These are phyloP conservation scores for Hippasteria phrygiana DNA, from an alignment of 53 echinoderm and acorn worm species.

Conservation along the genomic window DNA sequence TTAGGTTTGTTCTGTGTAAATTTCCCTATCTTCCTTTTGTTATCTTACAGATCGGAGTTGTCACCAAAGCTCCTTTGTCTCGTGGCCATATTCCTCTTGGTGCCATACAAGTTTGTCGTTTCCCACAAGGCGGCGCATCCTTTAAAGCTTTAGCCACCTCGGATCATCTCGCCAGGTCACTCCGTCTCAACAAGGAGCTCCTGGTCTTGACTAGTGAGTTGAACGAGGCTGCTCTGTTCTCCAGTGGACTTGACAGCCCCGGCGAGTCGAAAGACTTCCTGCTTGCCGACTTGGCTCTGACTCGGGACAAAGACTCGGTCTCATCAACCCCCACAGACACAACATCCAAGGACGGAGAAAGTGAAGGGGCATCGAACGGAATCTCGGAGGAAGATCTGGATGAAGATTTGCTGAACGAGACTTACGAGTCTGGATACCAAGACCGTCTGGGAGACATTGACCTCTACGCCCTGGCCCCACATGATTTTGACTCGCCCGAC, in stretches of 20 bases:
- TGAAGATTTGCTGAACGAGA: conserved; percentile 83
- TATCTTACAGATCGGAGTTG: conserved; percentile 69
- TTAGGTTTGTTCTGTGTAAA: neutral
- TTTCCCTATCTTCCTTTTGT: neutral
- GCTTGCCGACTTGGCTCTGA: conserved; percentile 38
- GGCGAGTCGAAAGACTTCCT: conserved; percentile 64
- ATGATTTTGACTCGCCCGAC: conserved; percentile 93
- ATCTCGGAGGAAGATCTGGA: conserved; percentile 67
- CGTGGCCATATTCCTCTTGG: conserved; percentile 91
- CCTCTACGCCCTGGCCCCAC: conserved; percentile 92
- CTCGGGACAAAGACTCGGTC: conserved; percentile 40
- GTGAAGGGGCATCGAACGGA: conserved; percentile 40
- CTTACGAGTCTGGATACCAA: conserved; percentile 81
- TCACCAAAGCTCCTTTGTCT: conserved; percentile 79
- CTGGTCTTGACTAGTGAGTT: conserved; percentile 86
- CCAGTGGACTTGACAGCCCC: conserved; percentile 28
- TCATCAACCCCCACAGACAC: conserved; percentile 52
- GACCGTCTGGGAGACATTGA: conserved; percentile 90
- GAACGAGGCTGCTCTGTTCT: conserved; percentile 56
- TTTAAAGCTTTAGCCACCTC: conserved; percentile 38
- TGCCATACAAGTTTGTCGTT: conserved; percentile 91
- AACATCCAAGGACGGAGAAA: conserved; percentile 59
- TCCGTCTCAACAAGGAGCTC: conserved; percentile 88
- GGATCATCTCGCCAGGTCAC: conserved; percentile 72
- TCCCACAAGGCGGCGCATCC: conserved; percentile 72